Base-by-base conservation (phyloP, 2,113 vertebrate species). In the Nothocercus julius region DNA sequence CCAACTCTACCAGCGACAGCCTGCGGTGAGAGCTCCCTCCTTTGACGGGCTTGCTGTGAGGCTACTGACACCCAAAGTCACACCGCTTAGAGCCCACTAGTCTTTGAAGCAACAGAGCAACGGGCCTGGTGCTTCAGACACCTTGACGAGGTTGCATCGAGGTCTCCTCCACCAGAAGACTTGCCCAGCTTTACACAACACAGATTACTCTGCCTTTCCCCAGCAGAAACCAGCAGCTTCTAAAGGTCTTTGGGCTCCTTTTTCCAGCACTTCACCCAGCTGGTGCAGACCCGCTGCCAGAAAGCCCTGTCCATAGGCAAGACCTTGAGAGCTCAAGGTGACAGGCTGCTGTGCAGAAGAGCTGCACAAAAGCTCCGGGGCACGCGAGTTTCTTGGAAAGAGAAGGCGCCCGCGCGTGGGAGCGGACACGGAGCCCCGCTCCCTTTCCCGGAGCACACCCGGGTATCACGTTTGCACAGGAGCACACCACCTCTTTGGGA, bases 401-500 rank as follows among this genome's bases (percentile, higher is more conserved):
- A 96, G 75, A 77, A 45, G 54, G 75, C 69, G 80, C 36, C n/a
- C 9, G 25, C 79, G 77, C 1, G 0, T 22, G 79, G 62, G 62
- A 42, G 63, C 4, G 13, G 79, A 30, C 76, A 85, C 30, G 68
- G 82, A 93, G 5, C 9, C 66, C 42, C 61, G 77, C 75, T 95
- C 92, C 84, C 4, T 2, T 6, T 9, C 84, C 72, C 82, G 64
- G 63, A 96, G 75, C 81, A 66, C 5, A 12, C 83, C 79, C 7
- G 11, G 76, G 89, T 70, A 72, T 79, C 90, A 45, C 58, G 10
- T 87, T 82, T 81, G 58, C 82, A 62, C 1, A 15, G 72, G 82
- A 68, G 96, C 51, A 87, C 67, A 64, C 61, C 87, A 88, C 73
- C 95, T 82, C 63, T 96, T 80, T 73, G 70, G 59, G 76, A 86